phyloP scores from a whole-genome alignment of 2,797 vertebrate genomes.

The Labeo calbasu region DNA sequence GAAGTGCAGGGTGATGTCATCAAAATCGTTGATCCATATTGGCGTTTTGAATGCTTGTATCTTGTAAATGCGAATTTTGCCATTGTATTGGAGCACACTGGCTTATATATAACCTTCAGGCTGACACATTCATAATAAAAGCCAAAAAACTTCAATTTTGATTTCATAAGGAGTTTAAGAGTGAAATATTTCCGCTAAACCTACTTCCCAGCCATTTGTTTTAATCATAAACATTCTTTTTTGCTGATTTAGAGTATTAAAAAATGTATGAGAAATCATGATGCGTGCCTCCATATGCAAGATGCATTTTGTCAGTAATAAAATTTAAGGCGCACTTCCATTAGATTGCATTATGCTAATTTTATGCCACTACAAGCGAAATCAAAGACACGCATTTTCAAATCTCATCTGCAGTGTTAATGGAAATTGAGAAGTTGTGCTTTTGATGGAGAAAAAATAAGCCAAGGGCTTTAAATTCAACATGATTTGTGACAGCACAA shows the following conservation, averaged over 20 bases:
- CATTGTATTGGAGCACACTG: no score
- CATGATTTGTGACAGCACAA: conserved; percentile 29
- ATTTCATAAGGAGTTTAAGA: background rate
- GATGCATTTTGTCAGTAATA: conserved; percentile 39
- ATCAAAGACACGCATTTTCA: conserved; percentile 37
- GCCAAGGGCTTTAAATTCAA: background rate
- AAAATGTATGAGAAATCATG: conserved; percentile 35
- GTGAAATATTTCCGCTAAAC: background rate
- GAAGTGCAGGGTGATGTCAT: no score
- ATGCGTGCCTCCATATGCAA: conserved; percentile 31
- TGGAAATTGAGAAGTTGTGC: conserved; percentile 21
- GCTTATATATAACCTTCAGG: no score
- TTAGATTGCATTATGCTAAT: conserved; percentile 55
- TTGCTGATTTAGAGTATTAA: conserved; percentile 23
- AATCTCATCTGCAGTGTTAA: conserved; percentile 46
- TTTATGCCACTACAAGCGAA: conserved; percentile 52
- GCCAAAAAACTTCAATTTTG: no score
- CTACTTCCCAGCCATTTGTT: background rate
- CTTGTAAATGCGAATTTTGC: no score
- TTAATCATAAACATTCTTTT: conserved; percentile 28
- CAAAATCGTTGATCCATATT: no score
- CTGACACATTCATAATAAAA: no score
- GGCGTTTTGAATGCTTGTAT: no score
- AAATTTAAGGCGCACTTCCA: conserved; percentile 45
- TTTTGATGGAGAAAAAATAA: conserved; percentile 23